Conservation (phyloP, 2,113 vertebrate genomes). For the Athene noctua region DNA sequence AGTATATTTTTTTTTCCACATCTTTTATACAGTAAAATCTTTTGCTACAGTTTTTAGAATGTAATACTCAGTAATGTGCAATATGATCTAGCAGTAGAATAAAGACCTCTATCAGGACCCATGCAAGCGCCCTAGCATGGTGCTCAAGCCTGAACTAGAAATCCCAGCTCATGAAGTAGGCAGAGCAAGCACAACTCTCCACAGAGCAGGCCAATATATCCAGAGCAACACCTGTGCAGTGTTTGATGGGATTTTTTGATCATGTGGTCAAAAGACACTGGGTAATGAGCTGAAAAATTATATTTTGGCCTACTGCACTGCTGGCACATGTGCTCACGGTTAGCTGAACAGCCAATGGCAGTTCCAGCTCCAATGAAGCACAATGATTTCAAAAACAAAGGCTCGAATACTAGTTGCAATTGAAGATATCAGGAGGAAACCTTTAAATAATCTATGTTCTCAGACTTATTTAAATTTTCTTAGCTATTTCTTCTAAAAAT, state of each 20-base stretch:
- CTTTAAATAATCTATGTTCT: neutral
- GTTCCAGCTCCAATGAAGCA: neutral
- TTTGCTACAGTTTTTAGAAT: neutral
- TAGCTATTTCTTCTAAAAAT: neutral
- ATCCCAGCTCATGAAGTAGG: neutral
- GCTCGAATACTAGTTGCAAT: neutral
- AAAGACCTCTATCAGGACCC: neutral
- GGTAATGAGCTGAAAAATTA: neutral
- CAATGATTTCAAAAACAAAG: neutral
- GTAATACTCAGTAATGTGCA: neutral
- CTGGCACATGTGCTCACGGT: fast-evolving
- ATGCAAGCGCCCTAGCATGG: too few relatives aligned
- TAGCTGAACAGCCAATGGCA: neutral
- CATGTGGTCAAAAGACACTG: neutral
- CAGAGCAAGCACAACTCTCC: neutral
- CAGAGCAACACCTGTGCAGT: neutral
- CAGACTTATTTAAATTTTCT: neutral
- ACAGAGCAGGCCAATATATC: neutral
- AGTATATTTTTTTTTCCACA: neutral
- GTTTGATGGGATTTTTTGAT: neutral
- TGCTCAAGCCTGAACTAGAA: neutral
- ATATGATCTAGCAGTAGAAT: neutral
- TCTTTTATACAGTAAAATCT: neutral
- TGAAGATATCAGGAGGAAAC: neutral
- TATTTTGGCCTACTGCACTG: neutral